Conservation (phyloP, 2,888 invertebrate species). For the Timema cristinae region DNA sequence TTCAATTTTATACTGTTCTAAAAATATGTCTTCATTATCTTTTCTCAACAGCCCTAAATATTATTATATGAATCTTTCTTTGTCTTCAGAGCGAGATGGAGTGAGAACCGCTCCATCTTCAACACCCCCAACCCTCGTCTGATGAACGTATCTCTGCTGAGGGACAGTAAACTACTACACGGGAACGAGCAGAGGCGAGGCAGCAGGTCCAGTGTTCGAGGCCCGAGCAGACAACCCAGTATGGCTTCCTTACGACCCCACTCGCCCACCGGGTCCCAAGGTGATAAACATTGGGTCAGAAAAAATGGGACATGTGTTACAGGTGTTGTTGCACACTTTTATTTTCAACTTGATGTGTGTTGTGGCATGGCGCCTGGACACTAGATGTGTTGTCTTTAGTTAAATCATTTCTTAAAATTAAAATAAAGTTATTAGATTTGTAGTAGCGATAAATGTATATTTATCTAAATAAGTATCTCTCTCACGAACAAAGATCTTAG, state of each 20-base stretch:
- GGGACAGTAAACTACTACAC: constrained; percentile 76
- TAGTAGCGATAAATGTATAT: no score
- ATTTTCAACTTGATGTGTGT: no score
- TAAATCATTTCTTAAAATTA: no score
- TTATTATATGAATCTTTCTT: constrained; percentile 6
- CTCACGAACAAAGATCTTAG: no score
- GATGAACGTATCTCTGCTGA: constrained; percentile 83
- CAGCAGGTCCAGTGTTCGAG: constrained; percentile 72
- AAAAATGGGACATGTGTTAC: background rate
- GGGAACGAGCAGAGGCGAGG: constrained; percentile 71
- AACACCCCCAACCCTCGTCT: constrained; percentile 90
- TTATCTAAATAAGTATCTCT: no score
- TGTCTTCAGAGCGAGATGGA: constrained; percentile 78
- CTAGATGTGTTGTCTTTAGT: no score
- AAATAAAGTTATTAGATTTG: no score
- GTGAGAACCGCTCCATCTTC: constrained; percentile 88
- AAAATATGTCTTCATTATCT: background rate
- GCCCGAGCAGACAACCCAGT: constrained; percentile 79
- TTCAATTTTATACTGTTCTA: no score
- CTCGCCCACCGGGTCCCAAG: constrained; percentile 65
- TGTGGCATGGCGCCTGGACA: no score
- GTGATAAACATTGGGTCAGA: constrained; percentile 44
- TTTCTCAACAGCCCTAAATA: background rate
- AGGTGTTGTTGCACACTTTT: background rate
- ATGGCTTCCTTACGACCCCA: constrained; percentile 79